Conservation (phyloP, 2,113 vertebrate species). For the Ptychochromis oligacanthus region DNA sequence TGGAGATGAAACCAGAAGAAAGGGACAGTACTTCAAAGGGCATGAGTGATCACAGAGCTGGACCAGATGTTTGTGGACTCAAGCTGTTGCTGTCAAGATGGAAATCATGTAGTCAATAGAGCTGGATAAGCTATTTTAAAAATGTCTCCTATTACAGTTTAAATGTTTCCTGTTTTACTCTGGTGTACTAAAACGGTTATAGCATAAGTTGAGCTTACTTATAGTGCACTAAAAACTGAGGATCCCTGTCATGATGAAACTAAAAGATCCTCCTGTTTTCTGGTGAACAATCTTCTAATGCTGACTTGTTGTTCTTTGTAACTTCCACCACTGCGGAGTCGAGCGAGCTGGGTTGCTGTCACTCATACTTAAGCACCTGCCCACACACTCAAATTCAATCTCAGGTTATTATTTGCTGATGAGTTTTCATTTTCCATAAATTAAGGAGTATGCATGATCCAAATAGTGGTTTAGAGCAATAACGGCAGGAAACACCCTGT, state of each 20-base stretch:
- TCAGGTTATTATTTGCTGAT: constrained; percentile 19
- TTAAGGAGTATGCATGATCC: constrained; percentile 3
- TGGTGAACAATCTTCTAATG: neutral
- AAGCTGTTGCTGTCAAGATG: constrained; percentile 39
- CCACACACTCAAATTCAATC: constrained; percentile 28
- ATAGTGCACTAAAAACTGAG: neutral
- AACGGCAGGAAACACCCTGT: neutral
- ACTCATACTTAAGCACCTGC: neutral
- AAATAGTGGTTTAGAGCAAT: constrained; percentile 33
- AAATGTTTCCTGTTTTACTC: neutral
- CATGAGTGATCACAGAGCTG: constrained; percentile 83
- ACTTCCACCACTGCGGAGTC: constrained; percentile 9
- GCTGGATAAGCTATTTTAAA: neutral
- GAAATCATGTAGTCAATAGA: constrained; percentile 9
- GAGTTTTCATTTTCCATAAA: constrained; percentile 42
- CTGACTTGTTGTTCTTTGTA: neutral
- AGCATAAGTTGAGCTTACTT: neutral
- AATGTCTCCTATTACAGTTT: neutral
- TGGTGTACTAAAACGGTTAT: neutral
- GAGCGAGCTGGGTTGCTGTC: neutral
- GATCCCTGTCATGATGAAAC: neutral
- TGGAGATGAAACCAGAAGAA: constrained; percentile 85
- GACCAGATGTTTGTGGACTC: constrained; percentile 78
- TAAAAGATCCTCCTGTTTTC: neutral
- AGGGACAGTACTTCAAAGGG: constrained; percentile 82